phyloP scores from a whole-genome alignment of 1,140 invertebrate genomes.

The Meloidogyne floridensis region DNA sequence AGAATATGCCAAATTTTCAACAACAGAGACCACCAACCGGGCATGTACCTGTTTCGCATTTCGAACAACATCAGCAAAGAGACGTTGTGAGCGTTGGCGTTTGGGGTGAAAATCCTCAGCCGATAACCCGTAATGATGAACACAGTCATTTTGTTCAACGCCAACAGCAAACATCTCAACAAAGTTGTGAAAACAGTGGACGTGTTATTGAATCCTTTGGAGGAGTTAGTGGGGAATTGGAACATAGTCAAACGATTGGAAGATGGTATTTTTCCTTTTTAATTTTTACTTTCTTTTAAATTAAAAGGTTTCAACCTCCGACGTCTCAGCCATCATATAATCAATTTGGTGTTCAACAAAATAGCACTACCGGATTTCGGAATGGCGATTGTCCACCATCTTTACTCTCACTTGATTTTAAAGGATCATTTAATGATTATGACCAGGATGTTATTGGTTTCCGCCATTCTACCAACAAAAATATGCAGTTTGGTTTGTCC shows the following conservation, averaged over 20 bases:
- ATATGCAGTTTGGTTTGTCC: not conserved
- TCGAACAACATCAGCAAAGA: slow-evolving; percentile 12
- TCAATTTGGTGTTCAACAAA: not conserved
- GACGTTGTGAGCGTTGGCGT: slow-evolving; percentile 18
- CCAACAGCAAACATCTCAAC: not conserved
- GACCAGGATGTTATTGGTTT: slow-evolving; percentile 6
- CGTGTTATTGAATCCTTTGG: not conserved
- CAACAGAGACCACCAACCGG: not conserved
- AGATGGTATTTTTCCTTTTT: not conserved
- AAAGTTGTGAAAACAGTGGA: not conserved
- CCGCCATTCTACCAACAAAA: not conserved
- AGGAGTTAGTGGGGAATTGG: too few species aligned
- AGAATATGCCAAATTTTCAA: not conserved
- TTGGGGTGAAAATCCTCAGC: slow-evolving; percentile 9
- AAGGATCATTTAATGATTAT: not conserved
- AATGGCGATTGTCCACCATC: slow-evolving; percentile 27
- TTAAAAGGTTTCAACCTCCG: not conserved
- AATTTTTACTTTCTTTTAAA: not conserved
- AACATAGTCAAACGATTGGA: too few species aligned
- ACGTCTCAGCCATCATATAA: not conserved
- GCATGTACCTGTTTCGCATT: not conserved
- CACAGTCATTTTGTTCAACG: too few species aligned
- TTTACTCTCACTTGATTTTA: slow-evolving; percentile 19
- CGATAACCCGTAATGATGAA: not conserved
- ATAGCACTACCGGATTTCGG: not conserved